phyloP scores from a whole-genome alignment of 2,113 vertebrate species.

The Gallinago paraguaiae region DNA sequence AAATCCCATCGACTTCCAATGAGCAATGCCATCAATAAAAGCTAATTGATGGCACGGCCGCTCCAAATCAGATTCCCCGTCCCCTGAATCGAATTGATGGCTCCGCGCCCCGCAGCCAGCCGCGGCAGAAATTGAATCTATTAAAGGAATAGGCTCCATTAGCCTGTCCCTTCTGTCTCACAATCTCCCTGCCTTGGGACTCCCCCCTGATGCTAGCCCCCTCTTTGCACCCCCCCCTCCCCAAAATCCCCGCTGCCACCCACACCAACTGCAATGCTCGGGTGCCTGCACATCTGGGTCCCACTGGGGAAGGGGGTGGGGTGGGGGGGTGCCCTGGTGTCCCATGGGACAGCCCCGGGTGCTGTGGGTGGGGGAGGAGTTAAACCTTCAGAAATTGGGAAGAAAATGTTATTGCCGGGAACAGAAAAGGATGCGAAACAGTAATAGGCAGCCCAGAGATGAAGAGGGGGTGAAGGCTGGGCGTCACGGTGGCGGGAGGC shows the following conservation, averaged over 20 bases:
- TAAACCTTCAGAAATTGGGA: neutral
- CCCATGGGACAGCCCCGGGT: neutral
- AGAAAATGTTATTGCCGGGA: neutral
- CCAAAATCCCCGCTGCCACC: neutral
- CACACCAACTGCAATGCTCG: neutral
- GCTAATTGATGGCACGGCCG: conserved; percentile 68
- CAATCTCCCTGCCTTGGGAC: neutral
- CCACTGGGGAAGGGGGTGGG: neutral
- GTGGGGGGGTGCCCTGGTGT: neutral
- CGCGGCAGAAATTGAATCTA: conserved; percentile 64
- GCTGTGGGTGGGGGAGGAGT: neutral
- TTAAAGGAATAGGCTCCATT: conserved; percentile 58
- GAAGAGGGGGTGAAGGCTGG: neutral
- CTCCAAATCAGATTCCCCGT: conserved; percentile 67
- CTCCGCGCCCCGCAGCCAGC: conserved; percentile 49
- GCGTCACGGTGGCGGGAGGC: accelerated
- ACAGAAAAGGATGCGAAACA: neutral
- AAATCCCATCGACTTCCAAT: conserved; percentile 52
- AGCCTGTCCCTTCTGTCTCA: conserved; percentile 21
- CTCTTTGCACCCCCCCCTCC: no score
- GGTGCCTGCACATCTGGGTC: neutral
- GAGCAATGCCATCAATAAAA: conserved; percentile 70
- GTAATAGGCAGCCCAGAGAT: neutral
- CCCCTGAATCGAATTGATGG: conserved; percentile 66
- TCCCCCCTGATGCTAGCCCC: neutral